Conservation (phyloP, 2,888 invertebrate species). For the Ptychoptera albimana region DNA sequence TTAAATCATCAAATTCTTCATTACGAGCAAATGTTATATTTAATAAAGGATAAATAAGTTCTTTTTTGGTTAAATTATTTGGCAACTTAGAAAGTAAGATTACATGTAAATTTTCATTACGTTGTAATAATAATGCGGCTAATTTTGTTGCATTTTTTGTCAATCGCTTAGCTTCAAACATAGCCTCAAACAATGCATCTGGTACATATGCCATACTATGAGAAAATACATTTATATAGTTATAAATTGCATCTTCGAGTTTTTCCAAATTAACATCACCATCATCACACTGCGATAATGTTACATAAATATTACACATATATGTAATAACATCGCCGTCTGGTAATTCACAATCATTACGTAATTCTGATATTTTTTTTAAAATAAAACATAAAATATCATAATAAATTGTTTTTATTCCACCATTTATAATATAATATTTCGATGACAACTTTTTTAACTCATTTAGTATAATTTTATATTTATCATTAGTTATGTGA, state of each 20-base stretch:
- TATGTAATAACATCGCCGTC: slow-evolving; percentile 26
- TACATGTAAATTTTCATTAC: slow-evolving; percentile 13
- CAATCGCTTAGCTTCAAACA: slow-evolving; percentile 32
- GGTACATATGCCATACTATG: slow-evolving; percentile 36
- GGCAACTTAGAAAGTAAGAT: slow-evolving; percentile 15
- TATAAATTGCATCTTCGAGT: slow-evolving; percentile 37
- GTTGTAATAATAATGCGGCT: slow-evolving; percentile 39
- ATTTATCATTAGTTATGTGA: slow-evolving; percentile 18
- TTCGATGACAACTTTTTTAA: slow-evolving; percentile 23
- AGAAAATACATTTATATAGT: slow-evolving; percentile 44
- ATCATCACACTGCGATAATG: slow-evolving; percentile 30
- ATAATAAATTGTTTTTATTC: slow-evolving; percentile 31
- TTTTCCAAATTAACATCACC: slow-evolving; percentile 32
- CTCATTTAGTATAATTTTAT: slow-evolving; percentile 19
- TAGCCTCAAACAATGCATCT: slow-evolving; percentile 35
- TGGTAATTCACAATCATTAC: slow-evolving; percentile 11
- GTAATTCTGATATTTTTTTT: slow-evolving; percentile 30
- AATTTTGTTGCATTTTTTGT: slow-evolving; percentile 41
- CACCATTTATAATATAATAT: slow-evolving; percentile 19
- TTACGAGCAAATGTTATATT: slow-evolving; percentile 32
- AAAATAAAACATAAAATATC: slow-evolving; percentile 34
- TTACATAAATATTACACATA: slow-evolving; percentile 30
- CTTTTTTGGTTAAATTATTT: slow-evolving; percentile 37
- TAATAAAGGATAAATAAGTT: slow-evolving; percentile 45
- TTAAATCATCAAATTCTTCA: slow-evolving; percentile 21